Evolutionary conservation across 1,140 invertebrate species (phyloP).

Genomic region (Goniozus legneri): DNA sequence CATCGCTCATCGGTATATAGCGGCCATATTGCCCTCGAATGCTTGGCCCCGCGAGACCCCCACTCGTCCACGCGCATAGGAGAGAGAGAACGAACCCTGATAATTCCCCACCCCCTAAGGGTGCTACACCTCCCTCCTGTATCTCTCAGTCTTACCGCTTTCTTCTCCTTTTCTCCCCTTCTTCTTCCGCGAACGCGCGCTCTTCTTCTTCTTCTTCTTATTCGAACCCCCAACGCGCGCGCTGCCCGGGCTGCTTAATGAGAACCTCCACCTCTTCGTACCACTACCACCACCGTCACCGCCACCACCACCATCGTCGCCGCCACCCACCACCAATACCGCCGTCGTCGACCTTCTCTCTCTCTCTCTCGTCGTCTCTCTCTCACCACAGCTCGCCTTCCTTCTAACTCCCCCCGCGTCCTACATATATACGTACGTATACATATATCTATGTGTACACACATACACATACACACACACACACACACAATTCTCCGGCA

Average conservation of each 20-base stretch:
- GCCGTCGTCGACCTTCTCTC: slow-evolving; percentile 5
- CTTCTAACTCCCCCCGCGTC: background rate
- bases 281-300: slow-evolving; percentile 23
- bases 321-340: slow-evolving; percentile 10
- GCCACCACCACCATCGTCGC: slow-evolving; percentile 13
- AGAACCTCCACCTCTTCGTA: slow-evolving; percentile 47
- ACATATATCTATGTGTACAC: too few species aligned
- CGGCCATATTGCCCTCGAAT: slow-evolving; percentile 51
- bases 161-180: slow-evolving; percentile 44
- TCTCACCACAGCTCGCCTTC: slow-evolving; percentile 22
- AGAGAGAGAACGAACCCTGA: slow-evolving; percentile 38
- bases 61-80: slow-evolving; percentile 21
- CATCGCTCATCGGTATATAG: slow-evolving; percentile 53
- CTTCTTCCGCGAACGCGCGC: slow-evolving; percentile 27
- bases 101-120: slow-evolving; percentile 33
- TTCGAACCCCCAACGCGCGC: slow-evolving; percentile 46
- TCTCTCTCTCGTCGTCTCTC: slow-evolving; percentile 19
- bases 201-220: slow-evolving; percentile 43
- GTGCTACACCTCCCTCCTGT: slow-evolving; percentile 14
- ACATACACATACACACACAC: too few species aligned
- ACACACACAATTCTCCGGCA: too few species aligned
- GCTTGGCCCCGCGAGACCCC: slow-evolving; percentile 30
- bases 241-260: slow-evolving; percentile 54
- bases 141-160: slow-evolving; percentile 41
- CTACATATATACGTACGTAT: too few species aligned